These are phyloP conservation scores for Speoplatyrhinus poulsoni DNA, from an alignment of 2,113 vertebrate genomes.

Conservation along the genomic window DNA sequence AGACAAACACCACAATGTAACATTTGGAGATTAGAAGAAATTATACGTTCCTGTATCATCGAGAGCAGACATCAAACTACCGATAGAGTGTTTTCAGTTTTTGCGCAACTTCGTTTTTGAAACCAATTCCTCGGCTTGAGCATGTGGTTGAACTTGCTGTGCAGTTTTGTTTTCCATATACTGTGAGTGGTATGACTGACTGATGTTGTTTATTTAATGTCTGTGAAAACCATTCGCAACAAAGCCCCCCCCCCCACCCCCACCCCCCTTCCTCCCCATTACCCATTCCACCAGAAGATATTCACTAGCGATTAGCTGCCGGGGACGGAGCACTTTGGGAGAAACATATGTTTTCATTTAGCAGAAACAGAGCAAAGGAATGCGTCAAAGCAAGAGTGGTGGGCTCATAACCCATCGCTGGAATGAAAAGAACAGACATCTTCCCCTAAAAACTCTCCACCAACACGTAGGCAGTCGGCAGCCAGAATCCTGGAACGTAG, in stretches of 20 bases:
- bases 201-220: slow-evolving; percentile 43
- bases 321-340: slow-evolving; percentile 57
- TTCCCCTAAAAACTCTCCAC: slow-evolving; percentile 44
- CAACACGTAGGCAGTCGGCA: slow-evolving; percentile 53
- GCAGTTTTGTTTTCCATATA: slow-evolving; percentile 26
- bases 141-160: slow-evolving; percentile 29
- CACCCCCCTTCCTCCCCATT: background rate
- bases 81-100: slow-evolving; percentile 68
- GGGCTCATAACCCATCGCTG: slow-evolving; percentile 48
- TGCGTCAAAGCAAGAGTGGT: slow-evolving; percentile 64
- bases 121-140: slow-evolving; percentile 47
- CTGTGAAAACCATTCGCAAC: slow-evolving; percentile 31
- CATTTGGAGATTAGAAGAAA: slow-evolving; percentile 68
- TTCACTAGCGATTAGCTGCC: slow-evolving; percentile 56
- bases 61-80: slow-evolving; percentile 79
- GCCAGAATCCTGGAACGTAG: slow-evolving; percentile 53
- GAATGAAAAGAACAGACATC: slow-evolving; percentile 61
- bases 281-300: slow-evolving; percentile 14
- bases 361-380: slow-evolving; percentile 70
- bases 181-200: slow-evolving; percentile 36
- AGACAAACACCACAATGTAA: slow-evolving; percentile 66
- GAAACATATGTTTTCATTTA: slow-evolving; percentile 45
- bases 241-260: no score
- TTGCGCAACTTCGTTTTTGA: slow-evolving; percentile 45
- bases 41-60: slow-evolving; percentile 77